Percentiles rank a stretch among this genome's conserved stretches.
Conservation (phyloP, 2,888 invertebrate genomes). For the Aleiodes testaceus region DNA sequence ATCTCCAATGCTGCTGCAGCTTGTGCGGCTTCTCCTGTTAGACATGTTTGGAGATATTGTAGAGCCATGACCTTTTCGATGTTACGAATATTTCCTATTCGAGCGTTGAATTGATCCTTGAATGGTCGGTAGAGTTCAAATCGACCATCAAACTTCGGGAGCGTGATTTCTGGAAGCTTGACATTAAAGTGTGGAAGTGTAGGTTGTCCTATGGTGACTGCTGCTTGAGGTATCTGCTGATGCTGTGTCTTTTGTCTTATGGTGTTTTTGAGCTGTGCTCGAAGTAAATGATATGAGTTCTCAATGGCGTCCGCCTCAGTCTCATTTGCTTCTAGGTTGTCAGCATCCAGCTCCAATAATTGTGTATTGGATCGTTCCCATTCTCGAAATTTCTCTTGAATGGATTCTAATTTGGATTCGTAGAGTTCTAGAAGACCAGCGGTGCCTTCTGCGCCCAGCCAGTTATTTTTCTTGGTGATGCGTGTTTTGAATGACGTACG, state of each 20-base stretch:
- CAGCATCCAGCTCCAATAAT: not conserved
- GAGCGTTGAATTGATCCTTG: constrained; percentile 47
- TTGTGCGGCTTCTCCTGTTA: constrained; percentile 50
- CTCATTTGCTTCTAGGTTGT: not conserved
- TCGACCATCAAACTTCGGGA: constrained; percentile 50
- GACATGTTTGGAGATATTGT: constrained; percentile 48
- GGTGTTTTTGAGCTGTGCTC: not conserved
- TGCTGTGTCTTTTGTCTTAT: not conserved
- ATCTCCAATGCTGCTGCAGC: constrained; percentile 47
- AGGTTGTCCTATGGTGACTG: not conserved
- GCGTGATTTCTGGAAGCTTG: constrained; percentile 42
- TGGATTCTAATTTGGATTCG: not conserved
- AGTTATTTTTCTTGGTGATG: not conserved
- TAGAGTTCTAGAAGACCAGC: not conserved
- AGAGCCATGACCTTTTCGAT: constrained; percentile 46
- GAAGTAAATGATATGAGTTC: not conserved
- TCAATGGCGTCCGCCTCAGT: not conserved
- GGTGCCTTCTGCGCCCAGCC: not conserved
- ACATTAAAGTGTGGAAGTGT: not conserved
- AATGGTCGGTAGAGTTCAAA: constrained; percentile 51
- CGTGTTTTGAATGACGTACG: not conserved
- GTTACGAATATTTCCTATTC: constrained; percentile 43
- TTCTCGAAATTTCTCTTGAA: not conserved
- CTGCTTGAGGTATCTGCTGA: too few relatives aligned
- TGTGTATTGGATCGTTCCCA: not conserved